A percentile compares a stretch with the other conserved stretches of the same genome.
phyloP scores from a whole-genome alignment of 2,797 vertebrate species.

The Neoniphon sammara region DNA sequence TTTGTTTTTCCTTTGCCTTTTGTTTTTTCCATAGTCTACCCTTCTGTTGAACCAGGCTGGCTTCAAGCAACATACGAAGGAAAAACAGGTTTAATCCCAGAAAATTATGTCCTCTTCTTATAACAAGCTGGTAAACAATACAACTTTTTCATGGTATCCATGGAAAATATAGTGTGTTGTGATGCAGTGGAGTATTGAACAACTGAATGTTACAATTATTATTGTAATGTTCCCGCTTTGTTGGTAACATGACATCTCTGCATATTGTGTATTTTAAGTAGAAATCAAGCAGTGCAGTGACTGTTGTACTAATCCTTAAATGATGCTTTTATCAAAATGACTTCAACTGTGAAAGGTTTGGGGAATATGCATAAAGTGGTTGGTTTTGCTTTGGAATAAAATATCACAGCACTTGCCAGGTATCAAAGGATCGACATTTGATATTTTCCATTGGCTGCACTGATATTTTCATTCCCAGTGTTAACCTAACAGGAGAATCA shows the following conservation, averaged over 20 bases:
- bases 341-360: slow-evolving; percentile 5
- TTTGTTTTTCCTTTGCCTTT: slow-evolving; percentile 20
- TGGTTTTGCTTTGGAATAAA: neutral
- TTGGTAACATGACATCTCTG: slow-evolving; percentile 31
- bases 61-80: slow-evolving; percentile 95
- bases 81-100: slow-evolving; percentile 93
- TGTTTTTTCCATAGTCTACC: slow-evolving; percentile 85
- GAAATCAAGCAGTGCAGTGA: slow-evolving; percentile 18
- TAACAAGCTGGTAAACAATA: slow-evolving; percentile 79
- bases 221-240: slow-evolving; percentile 30
- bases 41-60: slow-evolving; percentile 96
- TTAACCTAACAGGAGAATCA: slow-evolving; percentile 38
- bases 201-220: neutral
- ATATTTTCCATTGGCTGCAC: slow-evolving; percentile 47
- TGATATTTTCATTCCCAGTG: slow-evolving; percentile 48
- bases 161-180: slow-evolving; percentile 79
- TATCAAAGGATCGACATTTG: slow-evolving; percentile 9
- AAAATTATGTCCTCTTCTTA: slow-evolving; percentile 95
- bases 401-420: neutral
- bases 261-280: slow-evolving; percentile 28
- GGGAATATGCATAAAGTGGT: slow-evolving; percentile 19
- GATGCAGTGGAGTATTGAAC: slow-evolving; percentile 2
- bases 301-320: slow-evolving; percentile 28
- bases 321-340: slow-evolving; percentile 1
- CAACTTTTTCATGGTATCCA: slow-evolving; percentile 93